Evolutionary conservation across 1,140 invertebrate species (phyloP).

Genomic region (Bombus confusus): DNA sequence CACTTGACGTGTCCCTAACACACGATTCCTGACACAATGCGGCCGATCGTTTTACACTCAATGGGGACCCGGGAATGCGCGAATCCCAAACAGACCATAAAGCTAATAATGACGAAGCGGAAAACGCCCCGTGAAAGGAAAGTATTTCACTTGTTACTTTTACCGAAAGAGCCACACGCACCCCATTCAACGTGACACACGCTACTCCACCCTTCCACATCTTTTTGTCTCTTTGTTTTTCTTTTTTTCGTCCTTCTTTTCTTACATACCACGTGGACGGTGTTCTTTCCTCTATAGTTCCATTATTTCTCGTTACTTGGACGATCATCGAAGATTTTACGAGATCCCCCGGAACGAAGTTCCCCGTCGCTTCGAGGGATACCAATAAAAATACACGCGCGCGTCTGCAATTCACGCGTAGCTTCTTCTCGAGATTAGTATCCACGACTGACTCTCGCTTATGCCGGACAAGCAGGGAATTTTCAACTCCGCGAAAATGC

Average conservation of each 20-base stretch:
- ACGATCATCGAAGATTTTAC: neutral
- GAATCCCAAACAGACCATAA: constrained; percentile 53
- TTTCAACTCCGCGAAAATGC: constrained; percentile 27
- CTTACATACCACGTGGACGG: neutral
- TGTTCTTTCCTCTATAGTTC: neutral
- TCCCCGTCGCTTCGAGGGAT: neutral
- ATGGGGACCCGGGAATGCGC: constrained; percentile 34
- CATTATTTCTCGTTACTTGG: too few species aligned
- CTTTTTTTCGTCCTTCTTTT: neutral
- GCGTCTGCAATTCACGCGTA: neutral
- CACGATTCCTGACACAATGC: constrained; percentile 60
- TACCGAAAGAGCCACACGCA: constrained; percentile 21
- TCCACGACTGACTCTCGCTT: neutral
- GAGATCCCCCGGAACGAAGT: neutral
- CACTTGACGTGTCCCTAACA: constrained; percentile 57
- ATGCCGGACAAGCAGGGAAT: neutral
- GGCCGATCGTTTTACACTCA: constrained; percentile 56
- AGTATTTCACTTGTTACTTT: constrained; percentile 15
- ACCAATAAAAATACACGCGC: neutral
- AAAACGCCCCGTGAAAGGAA: constrained; percentile 23
- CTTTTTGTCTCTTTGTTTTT: neutral
- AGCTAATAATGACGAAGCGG: constrained; percentile 49
- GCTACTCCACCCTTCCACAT: neutral
- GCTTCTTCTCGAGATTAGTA: neutral
- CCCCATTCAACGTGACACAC: neutral